phyloP scores from a whole-genome alignment of 2,888 invertebrate species.

The Harpalus rubripes region DNA sequence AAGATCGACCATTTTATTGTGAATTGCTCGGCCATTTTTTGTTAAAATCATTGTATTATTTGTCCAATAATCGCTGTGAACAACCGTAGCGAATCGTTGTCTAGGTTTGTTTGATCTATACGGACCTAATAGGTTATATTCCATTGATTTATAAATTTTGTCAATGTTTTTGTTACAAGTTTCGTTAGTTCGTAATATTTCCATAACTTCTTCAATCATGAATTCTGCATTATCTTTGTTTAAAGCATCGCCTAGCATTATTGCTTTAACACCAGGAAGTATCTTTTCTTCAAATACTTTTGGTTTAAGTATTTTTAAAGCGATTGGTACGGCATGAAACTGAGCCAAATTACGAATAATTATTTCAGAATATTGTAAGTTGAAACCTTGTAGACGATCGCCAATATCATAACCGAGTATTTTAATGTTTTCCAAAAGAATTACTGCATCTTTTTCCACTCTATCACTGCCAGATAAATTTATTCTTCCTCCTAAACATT shows the following conservation, averaged over 20 bases:
- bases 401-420: constrained; percentile 78
- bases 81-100: constrained; percentile 79
- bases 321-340: constrained; percentile 81
- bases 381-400: constrained; percentile 78
- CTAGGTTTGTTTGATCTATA: constrained; percentile 72
- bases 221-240: constrained; percentile 72
- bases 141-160: constrained; percentile 64
- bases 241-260: constrained; percentile 73
- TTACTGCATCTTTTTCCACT: constrained; percentile 78
- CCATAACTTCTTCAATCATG: constrained; percentile 71
- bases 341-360: constrained; percentile 79
- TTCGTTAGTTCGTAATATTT: constrained; percentile 67
- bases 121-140: constrained; percentile 69
- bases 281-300: constrained; percentile 76
- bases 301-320: constrained; percentile 78
- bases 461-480: constrained; percentile 70
- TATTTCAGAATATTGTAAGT: constrained; percentile 77
- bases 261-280: constrained; percentile 75
- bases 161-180: constrained; percentile 67
- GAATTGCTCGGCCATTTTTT: constrained; percentile 76
- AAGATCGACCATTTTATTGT: constrained; percentile 81
- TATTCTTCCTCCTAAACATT: constrained; percentile 78
- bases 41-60: constrained; percentile 81
- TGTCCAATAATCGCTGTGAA: constrained; percentile 82
- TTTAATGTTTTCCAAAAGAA: constrained; percentile 79